These are phyloP conservation scores for Polydrusus cervinus DNA, from an alignment of 2,888 invertebrate species.

Conservation along the genomic window DNA sequence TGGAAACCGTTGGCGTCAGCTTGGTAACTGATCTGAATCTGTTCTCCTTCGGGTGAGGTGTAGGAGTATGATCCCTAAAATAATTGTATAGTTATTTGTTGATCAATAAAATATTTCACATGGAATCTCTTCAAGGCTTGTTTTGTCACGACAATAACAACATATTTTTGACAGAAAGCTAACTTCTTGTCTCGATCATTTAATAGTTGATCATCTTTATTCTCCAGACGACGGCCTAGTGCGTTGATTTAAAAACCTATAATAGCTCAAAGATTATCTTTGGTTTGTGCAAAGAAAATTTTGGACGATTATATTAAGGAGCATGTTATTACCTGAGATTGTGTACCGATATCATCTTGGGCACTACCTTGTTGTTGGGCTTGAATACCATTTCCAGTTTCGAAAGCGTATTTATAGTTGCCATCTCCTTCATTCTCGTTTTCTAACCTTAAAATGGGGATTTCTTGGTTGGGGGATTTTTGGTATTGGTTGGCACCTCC, in stretches of 20 bases:
- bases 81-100: background rate
- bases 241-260: too few species aligned
- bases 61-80: slow-evolving; percentile 58
- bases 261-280: too few species aligned
- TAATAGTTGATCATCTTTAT: too few species aligned
- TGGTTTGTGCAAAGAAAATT: too few species aligned
- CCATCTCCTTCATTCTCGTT: slow-evolving; percentile 65
- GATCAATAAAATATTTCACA: too few species aligned
- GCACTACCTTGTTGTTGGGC: slow-evolving; percentile 64
- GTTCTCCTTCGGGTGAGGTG: slow-evolving; percentile 64
- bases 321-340: slow-evolving; percentile 61
- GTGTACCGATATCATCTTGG: slow-evolving; percentile 58
- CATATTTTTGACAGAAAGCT: too few species aligned
- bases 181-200: too few species aligned
- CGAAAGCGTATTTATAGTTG: slow-evolving; percentile 69
- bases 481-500: slow-evolving; percentile 37
- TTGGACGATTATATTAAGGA: too few species aligned
- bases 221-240: too few species aligned
- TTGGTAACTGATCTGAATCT: slow-evolving; percentile 71
- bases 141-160: too few species aligned
- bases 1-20: slow-evolving; percentile 76
- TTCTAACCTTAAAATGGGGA: slow-evolving; percentile 63
- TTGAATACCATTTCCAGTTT: slow-evolving; percentile 76
- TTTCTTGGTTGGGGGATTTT: slow-evolving; percentile 55
- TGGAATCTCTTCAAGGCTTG: too few species aligned